Evolutionary conservation across 2,113 vertebrate genomes (phyloP).

Genomic region (Riparia riparia): DNA sequence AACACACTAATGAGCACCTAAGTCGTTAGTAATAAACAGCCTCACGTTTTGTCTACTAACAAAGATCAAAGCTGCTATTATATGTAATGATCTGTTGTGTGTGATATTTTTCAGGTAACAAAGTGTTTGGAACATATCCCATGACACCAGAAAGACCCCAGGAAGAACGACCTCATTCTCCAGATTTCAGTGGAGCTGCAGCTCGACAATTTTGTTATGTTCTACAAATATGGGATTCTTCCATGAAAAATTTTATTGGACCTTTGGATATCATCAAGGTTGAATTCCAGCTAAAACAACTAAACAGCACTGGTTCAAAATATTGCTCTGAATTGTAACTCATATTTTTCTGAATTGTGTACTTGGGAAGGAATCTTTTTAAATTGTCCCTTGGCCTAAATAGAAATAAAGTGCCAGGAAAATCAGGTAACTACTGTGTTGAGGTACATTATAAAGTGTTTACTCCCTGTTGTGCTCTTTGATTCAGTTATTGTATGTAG

Average conservation of each 20-base stretch:
- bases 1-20: conserved; percentile 38
- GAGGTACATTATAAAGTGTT: conserved; percentile 19
- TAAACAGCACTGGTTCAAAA: conserved; percentile 43
- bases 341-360: not conserved
- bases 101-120: conserved; percentile 66
- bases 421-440: conserved; percentile 22
- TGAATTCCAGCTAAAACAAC: conserved; percentile 53
- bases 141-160: conserved; percentile 3
- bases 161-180: not conserved
- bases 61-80: conserved; percentile 23
- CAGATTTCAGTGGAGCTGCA: conserved; percentile 18
- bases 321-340: not conserved
- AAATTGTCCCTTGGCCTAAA: conserved; percentile 51
- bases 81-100: conserved; percentile 48
- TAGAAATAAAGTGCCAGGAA: conserved; percentile 69
- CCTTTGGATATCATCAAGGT: conserved; percentile 20
- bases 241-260: conserved; percentile 54
- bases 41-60: conserved; percentile 39
- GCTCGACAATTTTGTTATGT: conserved; percentile 19
- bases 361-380: conserved; percentile 34
- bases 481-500: not conserved
- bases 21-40: conserved; percentile 49
- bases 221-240: conserved; percentile 38
- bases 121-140: conserved; percentile 39
- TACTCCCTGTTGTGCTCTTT: not conserved